Conservation (phyloP, 2,797 vertebrate genomes). For the Lindbergichthys nudifrons region DNA sequence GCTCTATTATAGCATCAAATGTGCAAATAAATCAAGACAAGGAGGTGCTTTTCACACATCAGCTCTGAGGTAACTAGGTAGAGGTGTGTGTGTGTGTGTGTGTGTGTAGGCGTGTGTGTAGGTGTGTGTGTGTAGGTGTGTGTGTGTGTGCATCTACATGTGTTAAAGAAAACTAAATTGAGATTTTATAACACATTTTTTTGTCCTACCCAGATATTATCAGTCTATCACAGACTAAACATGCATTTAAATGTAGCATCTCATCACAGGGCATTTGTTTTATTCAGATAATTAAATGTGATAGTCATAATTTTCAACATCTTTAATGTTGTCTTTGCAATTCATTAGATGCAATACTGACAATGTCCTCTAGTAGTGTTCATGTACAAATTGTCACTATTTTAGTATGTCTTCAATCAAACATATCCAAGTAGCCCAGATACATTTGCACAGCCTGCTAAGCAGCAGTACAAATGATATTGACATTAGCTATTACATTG, state of each 20-base stretch:
- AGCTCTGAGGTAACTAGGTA: constrained; percentile 47
- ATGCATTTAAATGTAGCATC: not conserved
- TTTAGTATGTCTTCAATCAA: not conserved
- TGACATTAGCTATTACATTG: not conserved
- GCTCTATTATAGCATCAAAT: constrained; percentile 62
- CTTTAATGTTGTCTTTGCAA: not conserved
- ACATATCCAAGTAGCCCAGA: not conserved
- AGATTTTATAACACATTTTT: constrained; percentile 1
- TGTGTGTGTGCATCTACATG: not conserved
- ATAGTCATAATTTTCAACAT: not conserved
- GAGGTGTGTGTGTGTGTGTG: constrained; percentile 4
- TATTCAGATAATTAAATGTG: not conserved
- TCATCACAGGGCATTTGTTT: not conserved
- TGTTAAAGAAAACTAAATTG: constrained; percentile 10
- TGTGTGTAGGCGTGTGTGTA: not conserved
- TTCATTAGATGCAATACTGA: not conserved
- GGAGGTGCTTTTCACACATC: constrained; percentile 66
- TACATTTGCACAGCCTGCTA: not conserved
- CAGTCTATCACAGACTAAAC: not conserved
- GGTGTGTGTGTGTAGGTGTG: not conserved
- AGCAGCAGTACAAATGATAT: not conserved
- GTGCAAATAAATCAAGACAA: constrained; percentile 61
- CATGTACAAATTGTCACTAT: not conserved
- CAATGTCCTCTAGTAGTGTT: not conserved
- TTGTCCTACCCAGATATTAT: not conserved